A percentile compares a stretch with the other conserved stretches of the same genome.
These are phyloP conservation scores for Mesocricetus auratus DNA, from an alignment of 2,113 vertebrate species.

Conservation along the genomic window DNA sequence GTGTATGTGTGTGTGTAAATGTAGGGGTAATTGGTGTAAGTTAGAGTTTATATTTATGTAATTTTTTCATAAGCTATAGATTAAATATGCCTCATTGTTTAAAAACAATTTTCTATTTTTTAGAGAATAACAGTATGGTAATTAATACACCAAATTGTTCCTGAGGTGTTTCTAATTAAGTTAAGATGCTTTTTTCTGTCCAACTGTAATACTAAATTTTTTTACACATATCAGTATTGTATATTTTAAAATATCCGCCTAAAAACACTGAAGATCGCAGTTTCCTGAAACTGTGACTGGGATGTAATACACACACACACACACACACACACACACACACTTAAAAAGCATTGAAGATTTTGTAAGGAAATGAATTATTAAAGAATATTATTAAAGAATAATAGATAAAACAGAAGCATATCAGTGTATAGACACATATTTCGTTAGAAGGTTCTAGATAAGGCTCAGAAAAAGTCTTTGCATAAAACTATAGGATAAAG, in stretches of 20 bases:
- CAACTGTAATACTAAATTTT: neutral
- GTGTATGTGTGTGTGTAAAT: neutral
- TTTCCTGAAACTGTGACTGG: no score
- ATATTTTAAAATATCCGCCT: neutral
- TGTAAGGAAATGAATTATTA: neutral
- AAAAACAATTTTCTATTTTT: neutral
- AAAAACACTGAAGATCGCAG: neutral
- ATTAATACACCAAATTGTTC: neutral
- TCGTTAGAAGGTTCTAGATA: neutral
- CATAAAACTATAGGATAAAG: neutral
- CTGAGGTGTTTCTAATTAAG: neutral
- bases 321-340: no score
- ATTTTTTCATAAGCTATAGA: neutral
- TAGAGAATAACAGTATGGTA: neutral
- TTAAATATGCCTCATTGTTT: neutral
- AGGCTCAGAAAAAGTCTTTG: neutral
- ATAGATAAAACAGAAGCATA: neutral
- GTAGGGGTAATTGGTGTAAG: accelerated
- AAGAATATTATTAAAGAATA: neutral
- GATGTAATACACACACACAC: no score
- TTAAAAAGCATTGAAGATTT: neutral
- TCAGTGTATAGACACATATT: neutral
- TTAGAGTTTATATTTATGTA: neutral
- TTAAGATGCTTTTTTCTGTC: neutral
- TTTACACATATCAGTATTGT: neutral